Percentiles rank a stretch among this genome's conserved stretches.
Conservation (phyloP, 30 jellyfish, hydroid and myxozoan species). For the Aurelia aurita complex sp. Pacific region DNA sequence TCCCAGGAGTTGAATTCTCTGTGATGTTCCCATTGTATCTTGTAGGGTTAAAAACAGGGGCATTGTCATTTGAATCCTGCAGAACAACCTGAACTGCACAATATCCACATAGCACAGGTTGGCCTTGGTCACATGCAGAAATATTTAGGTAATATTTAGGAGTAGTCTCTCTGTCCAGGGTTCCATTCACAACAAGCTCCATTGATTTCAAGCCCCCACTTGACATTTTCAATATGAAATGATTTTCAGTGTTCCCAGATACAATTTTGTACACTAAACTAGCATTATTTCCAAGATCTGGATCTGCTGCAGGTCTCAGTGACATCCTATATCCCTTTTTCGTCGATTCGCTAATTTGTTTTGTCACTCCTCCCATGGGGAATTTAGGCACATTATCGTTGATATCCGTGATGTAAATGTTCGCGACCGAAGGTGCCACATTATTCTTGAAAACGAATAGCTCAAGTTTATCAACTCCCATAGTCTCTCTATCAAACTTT, state of each 20-base stretch:
- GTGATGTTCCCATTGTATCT: constrained; percentile 64
- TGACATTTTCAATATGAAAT: constrained; percentile 22
- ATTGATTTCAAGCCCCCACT: constrained; percentile 23
- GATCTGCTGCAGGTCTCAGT: constrained; percentile 62
- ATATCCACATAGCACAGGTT: constrained; percentile 74
- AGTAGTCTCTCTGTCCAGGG: constrained; percentile 74
- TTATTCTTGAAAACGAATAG: background rate
- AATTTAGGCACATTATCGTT: constrained; percentile 82
- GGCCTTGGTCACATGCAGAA: constrained; percentile 85
- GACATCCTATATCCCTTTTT: constrained; percentile 30
- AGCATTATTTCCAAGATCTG: constrained; percentile 74
- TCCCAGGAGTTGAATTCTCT: constrained; percentile 65
- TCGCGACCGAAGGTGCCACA: background rate
- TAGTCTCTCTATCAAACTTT: constrained; percentile 33
- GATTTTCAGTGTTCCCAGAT: constrained; percentile 62
- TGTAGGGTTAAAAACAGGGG: constrained; percentile 82
- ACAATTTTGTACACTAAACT: constrained; percentile 37
- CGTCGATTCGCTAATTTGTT: constrained; percentile 50
- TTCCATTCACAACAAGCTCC: constrained; percentile 41
- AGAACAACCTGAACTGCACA: constrained; percentile 37
- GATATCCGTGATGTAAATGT: constrained; percentile 56
- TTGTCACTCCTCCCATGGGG: background rate
- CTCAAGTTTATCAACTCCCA: background rate
- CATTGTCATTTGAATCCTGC: constrained; percentile 88
- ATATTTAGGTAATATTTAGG: constrained; percentile 44